phyloP scores from a whole-genome alignment of 2,797 vertebrate species.

The Thamnophis elegans region DNA sequence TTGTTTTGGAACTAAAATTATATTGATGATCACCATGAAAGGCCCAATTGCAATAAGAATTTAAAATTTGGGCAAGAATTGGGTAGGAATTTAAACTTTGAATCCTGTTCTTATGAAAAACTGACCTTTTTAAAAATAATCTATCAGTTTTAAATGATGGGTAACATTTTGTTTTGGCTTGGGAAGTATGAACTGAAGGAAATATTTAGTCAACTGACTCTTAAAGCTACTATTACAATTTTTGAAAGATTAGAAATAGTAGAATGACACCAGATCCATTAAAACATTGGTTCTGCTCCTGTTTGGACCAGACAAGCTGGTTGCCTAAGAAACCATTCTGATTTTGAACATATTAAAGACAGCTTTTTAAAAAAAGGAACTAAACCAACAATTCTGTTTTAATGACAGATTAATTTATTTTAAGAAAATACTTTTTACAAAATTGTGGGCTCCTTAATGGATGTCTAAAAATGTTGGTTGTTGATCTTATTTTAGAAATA shows the following conservation, averaged over 20 bases:
- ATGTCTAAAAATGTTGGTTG: not conserved
- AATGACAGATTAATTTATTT: not conserved
- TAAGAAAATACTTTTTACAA: not conserved
- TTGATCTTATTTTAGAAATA: not conserved
- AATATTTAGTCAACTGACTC: not conserved
- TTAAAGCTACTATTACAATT: not conserved
- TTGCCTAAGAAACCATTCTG: not conserved
- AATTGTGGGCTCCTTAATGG: not conserved
- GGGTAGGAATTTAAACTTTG: not conserved
- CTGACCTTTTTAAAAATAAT: not conserved
- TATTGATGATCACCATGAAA: not conserved
- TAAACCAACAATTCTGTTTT: not conserved
- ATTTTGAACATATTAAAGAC: not conserved
- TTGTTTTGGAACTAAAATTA: not conserved
- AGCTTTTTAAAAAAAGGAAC: not conserved
- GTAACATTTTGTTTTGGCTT: not conserved
- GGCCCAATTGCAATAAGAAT: not conserved
- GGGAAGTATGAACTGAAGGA: not conserved
- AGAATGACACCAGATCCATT: not conserved
- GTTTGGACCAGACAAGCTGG: not conserved
- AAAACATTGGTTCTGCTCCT: not conserved
- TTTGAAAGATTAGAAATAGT: not conserved
- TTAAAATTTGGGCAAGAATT: not conserved
- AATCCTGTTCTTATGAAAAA: not conserved
- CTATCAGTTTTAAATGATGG: not conserved